Base-by-base conservation (phyloP, 2,797 vertebrate genomes). In the Orientallactaga sibirica region DNA sequence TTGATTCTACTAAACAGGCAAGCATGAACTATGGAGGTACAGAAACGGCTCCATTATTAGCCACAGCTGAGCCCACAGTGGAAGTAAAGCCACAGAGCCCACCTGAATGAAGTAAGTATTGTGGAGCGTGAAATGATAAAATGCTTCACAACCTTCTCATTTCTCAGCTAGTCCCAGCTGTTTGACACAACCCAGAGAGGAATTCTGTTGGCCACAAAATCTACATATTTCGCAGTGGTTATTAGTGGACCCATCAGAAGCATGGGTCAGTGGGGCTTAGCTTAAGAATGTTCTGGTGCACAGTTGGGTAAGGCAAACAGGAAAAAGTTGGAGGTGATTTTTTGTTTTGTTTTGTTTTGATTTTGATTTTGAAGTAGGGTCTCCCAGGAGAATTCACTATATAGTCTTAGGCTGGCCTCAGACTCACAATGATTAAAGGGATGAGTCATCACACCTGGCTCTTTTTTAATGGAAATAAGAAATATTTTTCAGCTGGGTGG, bases 31-130 rank as follows among this genome's bases (percentile, higher is more conserved):
- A 14, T 10, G 18, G 67, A 94, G 92, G 94, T 84, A 43, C 29
- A 96, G 96, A 94, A 96, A 95, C 91, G 94, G 91, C 58, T 71
- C 95, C 82, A 94, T 77, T 91, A 98, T 97, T 96, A 96, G 70
- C 67, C 92, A 86, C 43, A 79, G 76, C 86, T 97, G 94, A 96
- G 96, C 78, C 70, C 43, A 55, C 0, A 96, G 91, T 92, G 78
- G 90, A 88, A 95, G 61, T 73, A 90, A 94, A 77, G 11, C 85
- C 92, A 97, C 22, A 61, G 94, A 95, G 84, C 41, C 1, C 0
- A 89, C 94, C 29, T 71, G 33, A 91, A 95, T 71, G 33, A 91
- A 95, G 89, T n/a, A 5, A 3, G 58, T 25, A 81, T 82, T 71
- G 55, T 5, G 81, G 27, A 92, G 66, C 27, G n/a, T 75, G 55